phyloP scores from a whole-genome alignment of 1,140 invertebrate genomes.

The Hormaphis cornu region DNA sequence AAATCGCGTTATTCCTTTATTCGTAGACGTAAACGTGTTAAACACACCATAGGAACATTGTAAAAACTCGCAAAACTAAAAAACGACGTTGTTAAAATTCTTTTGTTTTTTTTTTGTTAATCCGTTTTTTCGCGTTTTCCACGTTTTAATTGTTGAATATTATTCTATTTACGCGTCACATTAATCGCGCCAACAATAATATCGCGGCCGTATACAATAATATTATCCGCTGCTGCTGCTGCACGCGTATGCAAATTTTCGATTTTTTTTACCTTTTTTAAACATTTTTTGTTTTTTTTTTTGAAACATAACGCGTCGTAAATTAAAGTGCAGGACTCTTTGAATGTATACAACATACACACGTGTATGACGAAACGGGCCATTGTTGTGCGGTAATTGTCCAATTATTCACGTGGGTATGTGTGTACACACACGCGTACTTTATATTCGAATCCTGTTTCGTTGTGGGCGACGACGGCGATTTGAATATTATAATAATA shows the following conservation, averaged over 20 bases:
- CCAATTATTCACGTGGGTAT: conserved; percentile 25
- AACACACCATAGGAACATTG: too few relatives aligned
- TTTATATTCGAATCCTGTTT: conserved; percentile 28
- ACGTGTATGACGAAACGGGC: neutral
- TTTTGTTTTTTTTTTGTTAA: too few relatives aligned
- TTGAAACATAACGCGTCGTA: conserved; percentile 1
- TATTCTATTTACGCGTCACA: too few relatives aligned
- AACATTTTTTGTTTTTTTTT: conserved; percentile 22
- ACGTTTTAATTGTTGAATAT: too few relatives aligned
- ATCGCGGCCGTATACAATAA: too few relatives aligned
- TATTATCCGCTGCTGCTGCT: too few relatives aligned
- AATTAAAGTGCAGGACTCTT: conserved; percentile 18
- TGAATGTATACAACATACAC: neutral
- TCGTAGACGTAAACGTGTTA: too few relatives aligned
- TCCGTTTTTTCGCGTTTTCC: too few relatives aligned
- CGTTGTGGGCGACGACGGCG: neutral
- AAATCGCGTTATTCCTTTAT: neutral
- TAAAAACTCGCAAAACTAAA: too few relatives aligned
- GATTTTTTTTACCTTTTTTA: neutral
- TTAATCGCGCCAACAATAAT: too few relatives aligned
- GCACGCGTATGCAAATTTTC: conserved; percentile 9
- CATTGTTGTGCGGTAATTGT: conserved; percentile 25
- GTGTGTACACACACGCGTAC: too few relatives aligned
- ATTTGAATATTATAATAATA: neutral
- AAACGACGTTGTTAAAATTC: too few relatives aligned